These are phyloP conservation scores for Volucella inanis DNA, from an alignment of 2,888 invertebrate genomes.

Conservation along the genomic window DNA sequence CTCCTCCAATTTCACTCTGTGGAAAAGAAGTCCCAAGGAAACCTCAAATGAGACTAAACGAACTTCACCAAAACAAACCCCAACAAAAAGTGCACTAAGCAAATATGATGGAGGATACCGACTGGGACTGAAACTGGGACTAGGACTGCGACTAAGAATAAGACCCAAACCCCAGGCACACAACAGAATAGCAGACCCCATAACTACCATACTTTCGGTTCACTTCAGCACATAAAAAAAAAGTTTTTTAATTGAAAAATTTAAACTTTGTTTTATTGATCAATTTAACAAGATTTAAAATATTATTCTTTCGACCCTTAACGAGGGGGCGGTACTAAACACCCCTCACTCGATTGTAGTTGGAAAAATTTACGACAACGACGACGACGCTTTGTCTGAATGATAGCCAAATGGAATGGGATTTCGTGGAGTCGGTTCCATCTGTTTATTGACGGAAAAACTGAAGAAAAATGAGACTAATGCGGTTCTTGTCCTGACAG, in stretches of 20 bases:
- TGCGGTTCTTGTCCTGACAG: conserved; percentile 66
- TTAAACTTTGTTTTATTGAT: conserved; percentile 71
- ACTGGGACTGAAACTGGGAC: not conserved
- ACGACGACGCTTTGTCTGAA: not conserved
- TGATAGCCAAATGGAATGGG: not conserved
- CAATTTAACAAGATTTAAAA: conserved; percentile 76
- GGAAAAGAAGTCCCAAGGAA: conserved; percentile 20
- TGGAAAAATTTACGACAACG: conserved; percentile 1
- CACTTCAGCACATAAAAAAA: conserved; percentile 41
- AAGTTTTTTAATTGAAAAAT: conserved; percentile 71
- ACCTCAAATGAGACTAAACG: conserved; percentile 55
- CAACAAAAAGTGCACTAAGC: conserved; percentile 54
- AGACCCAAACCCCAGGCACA: conserved; percentile 11
- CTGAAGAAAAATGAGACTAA: conserved; percentile 52
- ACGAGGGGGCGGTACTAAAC: conserved; percentile 6
- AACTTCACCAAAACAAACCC: conserved; percentile 6
- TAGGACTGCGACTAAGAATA: conserved; percentile 5
- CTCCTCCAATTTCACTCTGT: not conserved
- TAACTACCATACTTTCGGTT: conserved; percentile 35
- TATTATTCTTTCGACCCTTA: conserved; percentile 63
- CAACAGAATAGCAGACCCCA: conserved; percentile 17
- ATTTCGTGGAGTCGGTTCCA: conserved; percentile 34
- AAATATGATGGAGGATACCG: conserved; percentile 33
- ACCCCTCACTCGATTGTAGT: not conserved
- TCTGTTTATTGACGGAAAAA: conserved; percentile 59